Evolutionary conservation across 2,888 invertebrate genomes (phyloP).

Genomic region (Steromphala cineraria): DNA sequence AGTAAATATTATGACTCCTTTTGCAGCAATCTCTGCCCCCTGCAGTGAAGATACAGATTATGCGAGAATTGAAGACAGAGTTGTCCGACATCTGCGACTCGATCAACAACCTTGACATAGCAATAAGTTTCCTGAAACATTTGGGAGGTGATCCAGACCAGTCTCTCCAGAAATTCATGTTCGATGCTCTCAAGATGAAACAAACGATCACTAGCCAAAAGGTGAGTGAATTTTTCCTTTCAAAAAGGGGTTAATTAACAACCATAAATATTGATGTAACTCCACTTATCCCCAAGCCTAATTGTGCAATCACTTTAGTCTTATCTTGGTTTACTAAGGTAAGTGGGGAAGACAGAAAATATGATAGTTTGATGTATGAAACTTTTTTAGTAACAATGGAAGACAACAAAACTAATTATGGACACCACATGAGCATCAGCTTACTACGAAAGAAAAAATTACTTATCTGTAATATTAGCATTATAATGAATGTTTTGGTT

Average conservation of each 20-base stretch:
- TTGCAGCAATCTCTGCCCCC: conserved; percentile 36
- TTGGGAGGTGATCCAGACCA: conserved; percentile 37
- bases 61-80: conserved; percentile 36
- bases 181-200: conserved; percentile 52
- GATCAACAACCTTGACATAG: conserved; percentile 48
- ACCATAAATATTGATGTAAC: no score
- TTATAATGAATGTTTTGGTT: not conserved
- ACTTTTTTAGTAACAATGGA: not conserved
- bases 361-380: no score
- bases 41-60: conserved; percentile 41
- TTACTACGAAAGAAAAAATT: no score
- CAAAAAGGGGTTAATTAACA: no score
- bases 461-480: not conserved
- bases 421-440: no score
- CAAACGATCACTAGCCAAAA: conserved; percentile 39
- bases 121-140: conserved; percentile 47
- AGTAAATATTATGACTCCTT: conserved; percentile 13
- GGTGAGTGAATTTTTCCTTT: conserved; percentile 32
- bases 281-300: no score
- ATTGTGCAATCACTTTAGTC: no score
- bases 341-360: no score
- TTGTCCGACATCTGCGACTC: conserved; percentile 46
- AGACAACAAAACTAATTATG: no score
- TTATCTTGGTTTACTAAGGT: no score
- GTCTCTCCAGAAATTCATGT: conserved; percentile 52